Percentiles rank a stretch among this genome's conserved stretches.
Conservation (phyloP, 2,113 vertebrate species). For the Ophiodon elongatus region DNA sequence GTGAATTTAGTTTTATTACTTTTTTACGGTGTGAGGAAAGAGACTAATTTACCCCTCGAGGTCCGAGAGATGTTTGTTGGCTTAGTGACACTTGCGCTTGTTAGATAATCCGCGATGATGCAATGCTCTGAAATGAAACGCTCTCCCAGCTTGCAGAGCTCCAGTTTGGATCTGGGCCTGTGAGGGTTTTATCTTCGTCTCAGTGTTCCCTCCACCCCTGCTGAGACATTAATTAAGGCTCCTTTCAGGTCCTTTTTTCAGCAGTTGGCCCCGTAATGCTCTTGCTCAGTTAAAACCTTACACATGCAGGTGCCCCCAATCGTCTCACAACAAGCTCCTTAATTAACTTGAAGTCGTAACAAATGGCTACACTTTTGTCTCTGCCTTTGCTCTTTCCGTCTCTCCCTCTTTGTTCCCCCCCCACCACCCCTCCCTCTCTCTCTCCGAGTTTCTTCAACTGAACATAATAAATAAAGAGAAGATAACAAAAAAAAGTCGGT, state of each 20-base stretch:
- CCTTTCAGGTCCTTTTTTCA: conserved; percentile 74
- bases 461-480: conserved; percentile 59
- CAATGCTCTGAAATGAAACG: conserved; percentile 81
- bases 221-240: conserved; percentile 85
- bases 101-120: conserved; percentile 85
- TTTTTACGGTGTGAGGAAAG: conserved; percentile 71
- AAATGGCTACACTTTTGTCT: conserved; percentile 70
- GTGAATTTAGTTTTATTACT: conserved; percentile 59
- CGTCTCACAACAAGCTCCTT: conserved; percentile 72
- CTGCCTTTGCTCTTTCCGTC: conserved; percentile 31
- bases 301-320: conserved; percentile 68
- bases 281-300: conserved; percentile 65
- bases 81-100: conserved; percentile 83
- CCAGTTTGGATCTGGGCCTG: conserved; percentile 73
- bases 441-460: conserved; percentile 39
- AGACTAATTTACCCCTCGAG: conserved; percentile 82
- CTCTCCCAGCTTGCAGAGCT: conserved; percentile 72
- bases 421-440: not conserved
- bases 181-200: conserved; percentile 71
- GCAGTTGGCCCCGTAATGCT: conserved; percentile 72
- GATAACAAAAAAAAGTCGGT: conserved; percentile 31
- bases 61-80: conserved; percentile 82
- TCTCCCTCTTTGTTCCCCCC: conserved; percentile 31
- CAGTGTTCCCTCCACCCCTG: conserved; percentile 70
- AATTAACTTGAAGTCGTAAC: conserved; percentile 79